Evolutionary conservation across 2,888 invertebrate species (phyloP), one percentile per base, ranked within the genome.

Genomic region (Ectemnius continuus): DNA sequence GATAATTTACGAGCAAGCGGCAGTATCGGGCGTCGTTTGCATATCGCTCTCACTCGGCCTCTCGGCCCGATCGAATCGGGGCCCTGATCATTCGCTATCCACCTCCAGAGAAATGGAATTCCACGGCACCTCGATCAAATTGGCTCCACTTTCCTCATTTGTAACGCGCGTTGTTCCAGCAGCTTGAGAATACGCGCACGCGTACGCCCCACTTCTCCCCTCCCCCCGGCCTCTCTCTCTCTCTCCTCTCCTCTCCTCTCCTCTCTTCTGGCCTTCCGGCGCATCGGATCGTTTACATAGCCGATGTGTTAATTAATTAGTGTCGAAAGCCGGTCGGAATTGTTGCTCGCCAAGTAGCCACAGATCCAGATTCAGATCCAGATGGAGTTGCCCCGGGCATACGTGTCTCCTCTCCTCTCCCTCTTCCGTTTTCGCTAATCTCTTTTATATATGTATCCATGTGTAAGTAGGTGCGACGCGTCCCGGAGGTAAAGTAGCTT

Each of bases 301-400:
- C 57, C 65, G 47, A 69, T 47, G 70, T 77, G 36, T 82, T 80
- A 82, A 81, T 81, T 82, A 82, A 81, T 81, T 81, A 76, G 78
- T 65, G 46, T 75, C 80, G 82, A 77, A 57, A 62, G 73, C 56
- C 14, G 48, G 48, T n/a, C 16, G 67, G 73, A 65, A 73, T 75
- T 56, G 76, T 45, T 69, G 47, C 77, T 82, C 64, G 63, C 62
- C 75, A 36, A 36, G 36, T 8, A 23, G 3, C 23, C 23, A 3
- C 23, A 11, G 36, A 2, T 36, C 36, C 8, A 36, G 69, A 6
- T 65, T 64, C 23, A 23, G 23, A 46, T 59, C 56, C 64, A 14
- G 72, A 72, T 62, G 68, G 60, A 69, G 65, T 62, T 67, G 4
- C 5, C 36, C 4, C 36, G 6, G 11, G 36, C 36, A 36, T 11